Conservation (phyloP, 2,113 vertebrate genomes). For the Tragelaphus strepsiceros region DNA sequence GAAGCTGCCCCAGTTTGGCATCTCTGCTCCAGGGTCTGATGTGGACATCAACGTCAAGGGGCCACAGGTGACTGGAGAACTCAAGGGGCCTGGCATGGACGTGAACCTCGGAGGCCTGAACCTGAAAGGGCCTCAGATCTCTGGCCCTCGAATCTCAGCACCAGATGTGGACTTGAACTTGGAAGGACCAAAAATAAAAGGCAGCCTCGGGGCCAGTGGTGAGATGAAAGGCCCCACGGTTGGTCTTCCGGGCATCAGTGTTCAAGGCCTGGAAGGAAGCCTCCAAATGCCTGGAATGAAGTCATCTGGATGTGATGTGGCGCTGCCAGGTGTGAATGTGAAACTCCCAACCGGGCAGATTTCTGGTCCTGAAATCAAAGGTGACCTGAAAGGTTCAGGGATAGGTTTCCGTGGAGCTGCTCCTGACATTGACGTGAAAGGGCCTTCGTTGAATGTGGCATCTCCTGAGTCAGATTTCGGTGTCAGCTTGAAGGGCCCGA, state of each 20-base stretch:
- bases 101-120: conserved; percentile 21
- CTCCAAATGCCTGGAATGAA: conserved; percentile 63
- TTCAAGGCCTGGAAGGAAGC: conserved; percentile 57
- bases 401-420: not conserved
- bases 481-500: conserved; percentile 64
- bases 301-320: not conserved
- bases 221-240: conserved; percentile 17
- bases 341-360: conserved; percentile 49
- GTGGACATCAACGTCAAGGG: conserved; percentile 2
- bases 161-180: conserved; percentile 54
- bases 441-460: conserved; percentile 35
- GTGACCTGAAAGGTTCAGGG: conserved; percentile 44
- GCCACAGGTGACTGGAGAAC: conserved; percentile 57
- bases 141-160: conserved; percentile 42
- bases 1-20: conserved; percentile 77
- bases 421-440: conserved; percentile 61
- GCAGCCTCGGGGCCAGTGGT: not conserved
- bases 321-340: conserved; percentile 28
- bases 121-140: conserved; percentile 67
- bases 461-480: conserved; percentile 71
- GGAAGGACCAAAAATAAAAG: conserved; percentile 77
- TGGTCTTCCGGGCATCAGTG: not conserved
- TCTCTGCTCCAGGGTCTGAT: conserved; percentile 23
- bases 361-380: conserved; percentile 64
- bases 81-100: conserved; percentile 22